Percentiles rank a stretch among this genome's conserved stretches.
phyloP scores from a whole-genome alignment of 2,888 invertebrate species.

The Scrobipalpa costella region DNA sequence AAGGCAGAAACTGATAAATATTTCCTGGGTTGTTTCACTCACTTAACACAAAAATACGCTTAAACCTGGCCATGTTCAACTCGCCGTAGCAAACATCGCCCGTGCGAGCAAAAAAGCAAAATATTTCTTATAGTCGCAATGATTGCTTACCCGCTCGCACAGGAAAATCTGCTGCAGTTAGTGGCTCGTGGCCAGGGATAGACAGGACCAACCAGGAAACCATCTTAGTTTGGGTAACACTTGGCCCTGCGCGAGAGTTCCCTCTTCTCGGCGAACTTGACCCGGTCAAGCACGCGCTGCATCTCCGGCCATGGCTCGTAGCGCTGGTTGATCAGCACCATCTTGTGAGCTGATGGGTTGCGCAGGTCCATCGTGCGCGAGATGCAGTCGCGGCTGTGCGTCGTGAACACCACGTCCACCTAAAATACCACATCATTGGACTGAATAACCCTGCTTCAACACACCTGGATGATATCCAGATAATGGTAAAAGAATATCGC shows the following conservation, averaged over 20 bases:
- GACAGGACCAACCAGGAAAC: background rate
- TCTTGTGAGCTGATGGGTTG: conserved; percentile 59
- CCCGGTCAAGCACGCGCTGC: conserved; percentile 63
- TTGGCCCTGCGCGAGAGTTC: background rate
- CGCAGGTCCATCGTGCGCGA: conserved; percentile 70
- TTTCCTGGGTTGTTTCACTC: too few species aligned
- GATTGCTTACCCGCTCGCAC: too few species aligned
- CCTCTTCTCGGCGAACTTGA: conserved; percentile 52
- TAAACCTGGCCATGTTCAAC: too few species aligned
- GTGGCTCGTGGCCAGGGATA: too few species aligned
- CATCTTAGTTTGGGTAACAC: background rate
- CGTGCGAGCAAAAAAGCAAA: too few species aligned
- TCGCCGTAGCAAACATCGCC: too few species aligned
- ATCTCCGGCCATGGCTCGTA: conserved; percentile 69
- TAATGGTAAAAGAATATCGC: background rate
- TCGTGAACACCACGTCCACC: conserved; percentile 53
- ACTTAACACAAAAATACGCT: too few species aligned
- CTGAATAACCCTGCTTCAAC: background rate
- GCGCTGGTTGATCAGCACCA: conserved; percentile 58
- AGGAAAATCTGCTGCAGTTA: too few species aligned
- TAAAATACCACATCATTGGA: conserved; percentile 10
- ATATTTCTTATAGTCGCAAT: too few species aligned
- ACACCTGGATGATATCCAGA: background rate
- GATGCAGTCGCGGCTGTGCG: conserved; percentile 51
- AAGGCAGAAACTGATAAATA: too few species aligned